A percentile compares a stretch with the other conserved stretches of the same genome.
phyloP scores from a whole-genome alignment of 2,888 invertebrate species.

The Leptopterna dolabrata region DNA sequence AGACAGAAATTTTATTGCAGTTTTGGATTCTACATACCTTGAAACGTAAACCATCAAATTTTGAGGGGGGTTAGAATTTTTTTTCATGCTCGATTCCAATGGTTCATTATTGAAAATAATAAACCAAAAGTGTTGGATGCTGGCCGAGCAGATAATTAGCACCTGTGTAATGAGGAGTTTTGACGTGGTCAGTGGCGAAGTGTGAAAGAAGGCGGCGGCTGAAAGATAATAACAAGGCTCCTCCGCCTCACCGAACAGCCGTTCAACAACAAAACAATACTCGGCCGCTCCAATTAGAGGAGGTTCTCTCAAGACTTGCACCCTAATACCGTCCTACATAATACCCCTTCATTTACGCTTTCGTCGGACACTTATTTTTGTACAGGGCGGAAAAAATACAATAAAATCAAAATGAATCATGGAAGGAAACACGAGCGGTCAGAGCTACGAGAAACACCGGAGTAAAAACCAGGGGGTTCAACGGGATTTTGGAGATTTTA shows the following conservation, averaged over 20 bases:
- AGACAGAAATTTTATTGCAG: no score
- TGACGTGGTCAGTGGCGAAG: constrained; percentile 46
- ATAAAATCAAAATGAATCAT: not conserved
- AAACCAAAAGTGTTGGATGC: not conserved
- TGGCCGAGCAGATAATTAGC: constrained; percentile 27
- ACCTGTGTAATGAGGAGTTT: constrained; percentile 36
- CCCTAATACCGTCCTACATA: not conserved
- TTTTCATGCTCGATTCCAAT: no score
- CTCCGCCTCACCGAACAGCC: constrained; percentile 4
- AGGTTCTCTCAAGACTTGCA: not conserved
- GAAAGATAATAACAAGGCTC: constrained; percentile 28
- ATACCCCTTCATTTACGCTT: constrained; percentile 35
- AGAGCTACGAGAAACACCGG: not conserved
- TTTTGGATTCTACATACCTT: no score
- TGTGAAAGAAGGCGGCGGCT: constrained; percentile 41
- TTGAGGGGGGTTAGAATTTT: no score
- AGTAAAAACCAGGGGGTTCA: not conserved
- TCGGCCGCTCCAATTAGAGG: constrained; percentile 23
- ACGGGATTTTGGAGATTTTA: no score
- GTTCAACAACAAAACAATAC: constrained; percentile 27
- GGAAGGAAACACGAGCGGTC: not conserved
- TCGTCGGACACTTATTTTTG: constrained; percentile 27
- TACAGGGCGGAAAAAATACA: not conserved
- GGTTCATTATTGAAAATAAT: no score
- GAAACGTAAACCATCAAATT: no score